Percentiles rank a stretch among this genome's conserved stretches.
phyloP scores from a whole-genome alignment of 2,888 invertebrate species.

The Coleophora flavipennella region DNA sequence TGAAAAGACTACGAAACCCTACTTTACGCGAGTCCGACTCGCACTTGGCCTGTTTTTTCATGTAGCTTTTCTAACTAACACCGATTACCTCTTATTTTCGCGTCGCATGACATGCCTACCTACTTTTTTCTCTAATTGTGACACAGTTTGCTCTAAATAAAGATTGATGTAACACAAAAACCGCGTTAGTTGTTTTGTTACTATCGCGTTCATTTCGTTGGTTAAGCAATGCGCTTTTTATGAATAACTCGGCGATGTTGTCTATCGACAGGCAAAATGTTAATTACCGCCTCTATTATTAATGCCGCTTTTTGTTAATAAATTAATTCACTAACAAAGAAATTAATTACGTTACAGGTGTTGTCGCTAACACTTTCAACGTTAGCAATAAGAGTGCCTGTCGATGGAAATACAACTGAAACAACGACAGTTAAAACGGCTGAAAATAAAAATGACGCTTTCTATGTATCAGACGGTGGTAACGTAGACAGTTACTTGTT shows the following conservation, averaged over 20 bases:
- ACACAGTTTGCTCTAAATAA: conserved; percentile 46
- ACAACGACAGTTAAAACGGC: conserved; percentile 9
- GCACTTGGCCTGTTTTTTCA: no score
- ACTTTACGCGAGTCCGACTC: no score
- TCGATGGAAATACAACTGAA: conserved; percentile 29
- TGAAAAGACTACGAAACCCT: no score
- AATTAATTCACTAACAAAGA: conserved; percentile 1
- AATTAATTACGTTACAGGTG: conserved; percentile 35
- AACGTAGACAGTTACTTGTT: conserved; percentile 44
- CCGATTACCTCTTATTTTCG: background rate
- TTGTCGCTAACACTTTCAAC: conserved; percentile 29
- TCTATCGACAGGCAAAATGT: conserved; percentile 4
- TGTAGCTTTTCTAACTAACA: no score
- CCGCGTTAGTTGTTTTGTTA: conserved; percentile 21
- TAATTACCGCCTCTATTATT: conserved; percentile 1
- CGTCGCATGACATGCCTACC: conserved; percentile 10
- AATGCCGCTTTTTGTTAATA: conserved; percentile 1
- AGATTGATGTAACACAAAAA: conserved; percentile 47
- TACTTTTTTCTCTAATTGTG: conserved; percentile 43
- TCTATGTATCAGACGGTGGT: conserved; percentile 37
- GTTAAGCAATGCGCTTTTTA: conserved; percentile 21
- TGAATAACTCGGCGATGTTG: conserved; percentile 7
- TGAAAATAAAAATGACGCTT: conserved; percentile 14
- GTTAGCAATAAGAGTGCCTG: conserved; percentile 45
- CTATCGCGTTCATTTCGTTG: conserved; percentile 23